Conservation (phyloP, 2,888 invertebrate genomes). For the Anaspis maculata region DNA sequence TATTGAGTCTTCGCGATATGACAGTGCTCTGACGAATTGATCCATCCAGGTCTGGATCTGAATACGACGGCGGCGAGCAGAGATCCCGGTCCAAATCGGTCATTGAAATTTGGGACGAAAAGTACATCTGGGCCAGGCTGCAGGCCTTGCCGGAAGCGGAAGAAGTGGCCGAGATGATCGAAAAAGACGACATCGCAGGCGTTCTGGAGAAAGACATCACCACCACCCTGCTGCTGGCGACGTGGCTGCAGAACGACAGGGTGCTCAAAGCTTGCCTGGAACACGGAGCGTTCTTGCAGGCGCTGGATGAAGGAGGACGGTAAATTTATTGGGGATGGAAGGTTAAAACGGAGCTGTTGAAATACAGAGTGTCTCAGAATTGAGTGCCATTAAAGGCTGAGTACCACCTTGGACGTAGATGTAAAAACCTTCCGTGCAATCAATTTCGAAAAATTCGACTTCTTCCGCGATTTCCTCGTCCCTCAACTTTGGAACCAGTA, state of each 20-base stretch:
- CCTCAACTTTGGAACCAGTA: too few species aligned
- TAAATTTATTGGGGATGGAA: too few species aligned
- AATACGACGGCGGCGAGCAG: conserved; percentile 29
- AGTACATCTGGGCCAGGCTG: conserved; percentile 27
- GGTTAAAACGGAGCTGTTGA: too few species aligned
- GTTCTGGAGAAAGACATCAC: conserved; percentile 41
- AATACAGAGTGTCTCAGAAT: too few species aligned
- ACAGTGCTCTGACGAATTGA: too few species aligned
- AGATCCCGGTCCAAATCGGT: conserved; percentile 23
- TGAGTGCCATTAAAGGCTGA: too few species aligned
- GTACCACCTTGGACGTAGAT: too few species aligned
- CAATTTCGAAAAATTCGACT: too few species aligned
- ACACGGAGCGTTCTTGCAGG: conserved; percentile 54
- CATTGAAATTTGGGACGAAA: conserved; percentile 37
- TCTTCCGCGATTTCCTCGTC: too few species aligned
- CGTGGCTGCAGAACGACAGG: conserved; percentile 53
- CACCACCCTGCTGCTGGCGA: conserved; percentile 52
- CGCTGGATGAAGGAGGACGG: conserved; percentile 60
- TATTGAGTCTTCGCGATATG: too few species aligned
- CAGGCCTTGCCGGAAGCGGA: conserved; percentile 44
- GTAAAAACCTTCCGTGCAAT: too few species aligned
- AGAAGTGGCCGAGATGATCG: conserved; percentile 37
- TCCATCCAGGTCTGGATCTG: conserved; percentile 45
- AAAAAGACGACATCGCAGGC: conserved; percentile 43
- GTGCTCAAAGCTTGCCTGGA: conserved; percentile 48